These are phyloP conservation scores for Zaprionus nigranus DNA, from an alignment of 1,140 invertebrate species.

Conservation along the genomic window DNA sequence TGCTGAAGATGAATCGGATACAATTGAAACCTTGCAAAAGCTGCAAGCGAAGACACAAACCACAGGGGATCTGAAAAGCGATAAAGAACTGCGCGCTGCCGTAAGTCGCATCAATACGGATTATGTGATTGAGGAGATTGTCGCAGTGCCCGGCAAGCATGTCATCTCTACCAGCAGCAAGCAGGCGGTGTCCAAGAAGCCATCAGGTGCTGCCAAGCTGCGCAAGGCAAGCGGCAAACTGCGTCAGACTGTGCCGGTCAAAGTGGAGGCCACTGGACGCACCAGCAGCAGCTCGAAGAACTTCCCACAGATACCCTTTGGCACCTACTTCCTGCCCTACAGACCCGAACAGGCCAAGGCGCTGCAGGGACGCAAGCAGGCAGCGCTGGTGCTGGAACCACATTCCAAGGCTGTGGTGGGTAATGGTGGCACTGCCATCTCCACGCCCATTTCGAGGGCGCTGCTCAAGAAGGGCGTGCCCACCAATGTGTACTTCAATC, in stretches of 20 bases:
- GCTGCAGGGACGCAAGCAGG: conserved; percentile 64
- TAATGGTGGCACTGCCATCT: conserved; percentile 87
- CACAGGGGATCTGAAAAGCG: conserved; percentile 60
- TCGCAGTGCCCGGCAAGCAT: conserved; percentile 66
- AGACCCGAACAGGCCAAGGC: conserved; percentile 46
- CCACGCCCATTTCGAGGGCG: conserved; percentile 88
- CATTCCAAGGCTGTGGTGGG: conserved; percentile 87
- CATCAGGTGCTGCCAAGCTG: conserved; percentile 33
- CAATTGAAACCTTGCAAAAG: conserved; percentile 59
- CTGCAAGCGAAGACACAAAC: conserved; percentile 58
- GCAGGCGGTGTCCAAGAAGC: neutral
- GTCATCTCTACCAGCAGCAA: conserved; percentile 57
- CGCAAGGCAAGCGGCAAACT: conserved; percentile 27
- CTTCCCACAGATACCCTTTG: conserved; percentile 77
- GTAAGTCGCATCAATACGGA: conserved; percentile 71
- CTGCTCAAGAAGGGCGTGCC: conserved; percentile 85
- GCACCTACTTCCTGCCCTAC: conserved; percentile 77
- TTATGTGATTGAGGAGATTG: conserved; percentile 78
- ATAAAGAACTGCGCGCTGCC: conserved; percentile 59
- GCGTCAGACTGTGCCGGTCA: conserved; percentile 38
- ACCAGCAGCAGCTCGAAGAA: conserved; percentile 63
- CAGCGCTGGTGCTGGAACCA: conserved; percentile 87
- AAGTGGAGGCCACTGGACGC: conserved; percentile 80
- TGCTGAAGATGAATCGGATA: conserved; percentile 26
- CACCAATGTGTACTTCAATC: conserved; percentile 87